Evolutionary conservation across 2,888 invertebrate genomes (phyloP).

Genomic region (Andrena dorsata): DNA sequence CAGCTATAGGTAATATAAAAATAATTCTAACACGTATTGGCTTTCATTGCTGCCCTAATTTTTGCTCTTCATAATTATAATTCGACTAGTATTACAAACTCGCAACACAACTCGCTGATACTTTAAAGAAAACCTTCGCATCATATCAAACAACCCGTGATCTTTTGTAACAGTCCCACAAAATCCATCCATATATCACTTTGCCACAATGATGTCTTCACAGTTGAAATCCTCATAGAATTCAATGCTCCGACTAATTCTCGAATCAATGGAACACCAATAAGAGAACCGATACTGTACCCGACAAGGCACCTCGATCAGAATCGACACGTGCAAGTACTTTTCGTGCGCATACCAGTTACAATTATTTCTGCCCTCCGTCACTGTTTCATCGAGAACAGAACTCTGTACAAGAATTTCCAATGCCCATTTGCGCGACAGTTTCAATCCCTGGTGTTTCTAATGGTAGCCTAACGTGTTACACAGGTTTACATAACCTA

Average conservation of each 20-base stretch:
- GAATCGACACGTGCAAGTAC: not conserved
- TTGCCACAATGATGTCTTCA: not conserved
- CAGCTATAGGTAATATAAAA: not conserved
- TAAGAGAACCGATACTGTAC: not conserved
- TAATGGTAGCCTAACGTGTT: constrained; percentile 53
- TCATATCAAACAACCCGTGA: too few species aligned
- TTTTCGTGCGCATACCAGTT: not conserved
- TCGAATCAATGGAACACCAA: not conserved
- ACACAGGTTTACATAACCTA: constrained; percentile 68
- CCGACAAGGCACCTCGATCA: too few species aligned
- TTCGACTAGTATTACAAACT: not conserved
- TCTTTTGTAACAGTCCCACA: not conserved
- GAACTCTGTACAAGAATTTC: not conserved
- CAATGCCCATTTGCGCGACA: not conserved
- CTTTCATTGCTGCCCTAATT: not conserved
- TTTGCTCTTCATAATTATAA: not conserved
- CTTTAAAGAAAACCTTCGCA: not conserved
- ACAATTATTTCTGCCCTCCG: not conserved
- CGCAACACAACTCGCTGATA: not conserved
- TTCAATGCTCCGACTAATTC: not conserved
- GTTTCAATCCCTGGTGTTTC: constrained; percentile 20
- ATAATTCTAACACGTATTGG: not conserved
- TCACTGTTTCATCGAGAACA: not conserved
- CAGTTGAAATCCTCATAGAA: not conserved
- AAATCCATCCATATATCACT: not conserved